Conservation (phyloP, 2,888 invertebrate species). For the Lampropteryx suffumata region DNA sequence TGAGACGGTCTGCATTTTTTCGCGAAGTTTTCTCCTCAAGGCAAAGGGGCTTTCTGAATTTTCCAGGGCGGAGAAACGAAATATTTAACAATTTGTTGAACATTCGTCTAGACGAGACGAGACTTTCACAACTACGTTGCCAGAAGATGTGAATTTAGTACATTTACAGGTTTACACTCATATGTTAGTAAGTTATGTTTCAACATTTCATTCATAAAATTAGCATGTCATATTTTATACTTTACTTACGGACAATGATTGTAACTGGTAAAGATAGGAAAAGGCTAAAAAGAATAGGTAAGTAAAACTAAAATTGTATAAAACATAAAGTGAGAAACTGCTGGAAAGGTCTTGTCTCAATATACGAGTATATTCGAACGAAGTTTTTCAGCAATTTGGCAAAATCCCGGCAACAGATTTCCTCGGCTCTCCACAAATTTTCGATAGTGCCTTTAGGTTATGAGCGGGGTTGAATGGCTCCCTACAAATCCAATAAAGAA, state of each 20-base stretch:
- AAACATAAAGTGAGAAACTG: not conserved
- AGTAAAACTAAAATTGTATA: too few species aligned
- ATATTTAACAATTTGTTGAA: conserved; percentile 49
- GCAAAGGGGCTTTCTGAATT: conserved; percentile 34
- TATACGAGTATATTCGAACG: not conserved
- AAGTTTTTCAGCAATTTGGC: conserved; percentile 34
- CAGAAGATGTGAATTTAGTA: too few species aligned
- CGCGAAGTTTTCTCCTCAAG: conserved; percentile 50
- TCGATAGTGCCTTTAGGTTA: conserved; percentile 59
- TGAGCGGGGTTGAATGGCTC: conserved; percentile 63
- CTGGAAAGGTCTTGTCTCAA: not conserved
- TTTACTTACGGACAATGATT: too few species aligned
- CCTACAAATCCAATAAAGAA: conserved; percentile 77
- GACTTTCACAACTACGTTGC: too few species aligned
- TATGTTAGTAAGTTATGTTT: too few species aligned
- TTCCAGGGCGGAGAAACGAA: conserved; percentile 41
- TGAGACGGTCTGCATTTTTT: conserved; percentile 39
- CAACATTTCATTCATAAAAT: too few species aligned
- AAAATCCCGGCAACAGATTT: conserved; percentile 49
- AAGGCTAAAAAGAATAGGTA: too few species aligned
- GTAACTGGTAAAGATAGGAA: too few species aligned
- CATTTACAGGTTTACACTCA: too few species aligned
- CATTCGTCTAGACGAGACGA: conserved; percentile 59
- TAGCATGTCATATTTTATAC: too few species aligned
- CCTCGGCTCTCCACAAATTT: conserved; percentile 52